A percentile compares a stretch with the other conserved stretches of the same genome.
Evolutionary conservation across 1,140 invertebrate species (phyloP).

Genomic region (Cylas formicarius): DNA sequence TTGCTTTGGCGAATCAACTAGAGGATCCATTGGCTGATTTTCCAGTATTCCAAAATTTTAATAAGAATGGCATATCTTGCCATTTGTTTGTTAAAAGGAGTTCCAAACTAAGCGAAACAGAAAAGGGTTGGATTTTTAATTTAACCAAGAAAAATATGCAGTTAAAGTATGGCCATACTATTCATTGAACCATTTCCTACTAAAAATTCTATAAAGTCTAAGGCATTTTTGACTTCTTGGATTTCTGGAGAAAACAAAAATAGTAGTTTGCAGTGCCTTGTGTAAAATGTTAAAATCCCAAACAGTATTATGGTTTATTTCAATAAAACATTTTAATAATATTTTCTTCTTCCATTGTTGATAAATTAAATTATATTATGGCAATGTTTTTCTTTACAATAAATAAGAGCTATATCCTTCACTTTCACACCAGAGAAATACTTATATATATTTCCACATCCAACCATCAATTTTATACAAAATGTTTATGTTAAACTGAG

Average conservation of each 20-base stretch:
- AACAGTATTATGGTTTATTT: no score
- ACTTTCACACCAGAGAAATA: no score
- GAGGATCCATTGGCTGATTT: slow-evolving; percentile 42
- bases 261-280: no score
- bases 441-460: no score
- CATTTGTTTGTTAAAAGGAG: slow-evolving; percentile 34
- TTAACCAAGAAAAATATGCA: slow-evolving; percentile 56
- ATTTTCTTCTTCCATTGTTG: slow-evolving; percentile 4
- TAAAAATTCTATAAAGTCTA: slow-evolving; percentile 1
- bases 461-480: no score
- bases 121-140: slow-evolving; percentile 48
- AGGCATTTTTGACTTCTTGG: neutral
- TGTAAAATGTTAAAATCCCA: no score
- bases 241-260: neutral
- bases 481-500: no score
- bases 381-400: no score
- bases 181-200: no score
- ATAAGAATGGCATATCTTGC: slow-evolving; percentile 40
- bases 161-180: slow-evolving; percentile 42
- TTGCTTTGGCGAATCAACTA: slow-evolving; percentile 41
- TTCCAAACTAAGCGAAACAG: slow-evolving; percentile 27
- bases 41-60: slow-evolving; percentile 40
- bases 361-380: no score
- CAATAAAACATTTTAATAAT: no score
- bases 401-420: no score